Percentiles rank a stretch among this genome's conserved stretches.
Conservation (phyloP, 2,113 vertebrate genomes). For the Tiliqua scincoides region DNA sequence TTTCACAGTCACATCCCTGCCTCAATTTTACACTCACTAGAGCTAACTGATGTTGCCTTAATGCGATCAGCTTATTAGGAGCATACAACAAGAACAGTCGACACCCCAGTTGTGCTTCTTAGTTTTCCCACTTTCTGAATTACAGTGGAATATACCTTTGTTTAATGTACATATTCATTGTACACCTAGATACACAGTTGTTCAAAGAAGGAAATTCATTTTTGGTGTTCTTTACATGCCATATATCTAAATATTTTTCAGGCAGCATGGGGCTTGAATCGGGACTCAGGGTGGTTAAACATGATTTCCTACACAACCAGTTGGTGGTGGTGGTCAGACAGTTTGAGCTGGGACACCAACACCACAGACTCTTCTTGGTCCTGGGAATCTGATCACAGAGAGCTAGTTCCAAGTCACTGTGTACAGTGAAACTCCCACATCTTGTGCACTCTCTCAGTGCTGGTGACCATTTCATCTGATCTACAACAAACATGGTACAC, state of each 20-base stretch:
- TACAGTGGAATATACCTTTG: no score
- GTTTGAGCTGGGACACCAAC: neutral
- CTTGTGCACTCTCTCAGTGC: no score
- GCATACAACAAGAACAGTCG: no score
- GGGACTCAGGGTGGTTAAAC: neutral
- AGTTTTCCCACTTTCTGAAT: no score
- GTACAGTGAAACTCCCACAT: neutral
- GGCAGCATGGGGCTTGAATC: neutral
- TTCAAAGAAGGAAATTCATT: no score
- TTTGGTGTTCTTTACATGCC: no score
- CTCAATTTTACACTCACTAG: rapidly evolving
- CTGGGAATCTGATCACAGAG: neutral
- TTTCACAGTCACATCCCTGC: constrained; percentile 1
- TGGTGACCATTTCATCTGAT: neutral
- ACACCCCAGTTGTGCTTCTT: no score
- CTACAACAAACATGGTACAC: neutral
- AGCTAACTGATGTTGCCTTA: neutral
- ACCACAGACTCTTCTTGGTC: neutral
- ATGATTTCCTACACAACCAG: neutral
- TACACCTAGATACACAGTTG: no score
- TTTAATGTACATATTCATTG: no score
- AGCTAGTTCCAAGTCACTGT: neutral
- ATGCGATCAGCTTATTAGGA: neutral
- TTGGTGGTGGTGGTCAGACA: neutral
- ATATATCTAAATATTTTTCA: neutral